phyloP scores from a whole-genome alignment of 1,140 invertebrate species.

The Ceratina japonica region DNA sequence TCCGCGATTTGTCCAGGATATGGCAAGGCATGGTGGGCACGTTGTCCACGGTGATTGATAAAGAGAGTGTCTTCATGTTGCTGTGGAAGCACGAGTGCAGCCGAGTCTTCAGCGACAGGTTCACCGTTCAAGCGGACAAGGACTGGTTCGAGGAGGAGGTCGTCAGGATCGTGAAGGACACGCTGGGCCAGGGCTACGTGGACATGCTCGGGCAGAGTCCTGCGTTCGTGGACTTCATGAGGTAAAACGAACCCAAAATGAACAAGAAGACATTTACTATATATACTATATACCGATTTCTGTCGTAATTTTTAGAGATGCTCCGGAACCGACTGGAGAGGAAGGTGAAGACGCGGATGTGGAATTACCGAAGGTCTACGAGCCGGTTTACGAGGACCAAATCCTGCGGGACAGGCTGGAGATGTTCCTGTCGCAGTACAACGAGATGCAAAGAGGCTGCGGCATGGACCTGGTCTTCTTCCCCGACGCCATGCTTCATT shows the following conservation, averaged over 20 bases:
- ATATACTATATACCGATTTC: too few species aligned
- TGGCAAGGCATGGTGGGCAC: conserved; percentile 98
- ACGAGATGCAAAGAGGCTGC: conserved; percentile 96
- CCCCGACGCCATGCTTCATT: conserved; percentile 97
- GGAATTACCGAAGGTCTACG: conserved; percentile 96
- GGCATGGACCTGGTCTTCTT: conserved; percentile 99
- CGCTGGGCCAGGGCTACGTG: conserved; percentile 84
- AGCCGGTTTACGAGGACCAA: conserved; percentile 91
- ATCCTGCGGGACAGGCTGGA: conserved; percentile 91
- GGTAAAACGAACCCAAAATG: too few species aligned
- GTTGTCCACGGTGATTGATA: conserved; percentile 91
- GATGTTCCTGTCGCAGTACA: conserved; percentile 97
- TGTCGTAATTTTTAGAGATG: too few species aligned
- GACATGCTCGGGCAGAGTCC: conserved; percentile 86
- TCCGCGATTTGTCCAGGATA: conserved; percentile 95
- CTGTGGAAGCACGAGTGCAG: conserved; percentile 97
- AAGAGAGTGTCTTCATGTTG: conserved; percentile 89
- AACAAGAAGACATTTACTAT: too few species aligned
- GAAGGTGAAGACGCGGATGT: conserved; percentile 97
- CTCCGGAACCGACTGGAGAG: conserved; percentile 97
- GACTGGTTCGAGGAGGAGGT: conserved; percentile 89
- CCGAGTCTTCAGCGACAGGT: conserved; percentile 94
- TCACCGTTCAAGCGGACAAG: conserved; percentile 88
- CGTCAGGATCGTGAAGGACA: conserved; percentile 82
- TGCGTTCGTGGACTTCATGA: conserved; percentile 96